Base-by-base conservation (phyloP, 92 coral and sea anemone genomes). In the Montipora capitata region DNA sequence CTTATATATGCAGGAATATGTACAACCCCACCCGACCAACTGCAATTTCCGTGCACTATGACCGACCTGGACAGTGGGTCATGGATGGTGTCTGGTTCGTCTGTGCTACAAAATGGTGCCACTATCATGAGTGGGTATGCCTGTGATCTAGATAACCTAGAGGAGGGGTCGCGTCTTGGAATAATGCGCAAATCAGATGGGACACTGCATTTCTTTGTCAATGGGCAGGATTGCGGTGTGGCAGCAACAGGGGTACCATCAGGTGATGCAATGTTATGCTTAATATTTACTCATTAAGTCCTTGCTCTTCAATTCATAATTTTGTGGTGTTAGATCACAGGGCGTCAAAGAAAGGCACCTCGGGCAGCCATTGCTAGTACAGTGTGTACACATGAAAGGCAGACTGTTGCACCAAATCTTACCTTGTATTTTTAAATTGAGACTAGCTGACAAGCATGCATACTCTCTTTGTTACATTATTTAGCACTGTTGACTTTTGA, bases 1-100 rank as follows among this genome's bases (percentile, higher is more conserved):
- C 35, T 27, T 27, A 27, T 27, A 27, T 27, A 27, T 0, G 72
- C 88, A 90, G 99, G 99, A 48, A 92, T 96, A 7, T 82, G 96
- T 7, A 79, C 91, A 62, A 92, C 79, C 2, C 74, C 97, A 44
- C 99, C 98, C 2, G 94, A 89, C 38, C 83, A 95, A 69, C 87
- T 97, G 40, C 86, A 82, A 66, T 94, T 97, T 38, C 99, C 99
- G 1, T 77, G 87, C 78, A 97, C 99, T 56, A 90, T 97, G 96
- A 97, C 99, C 2, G 99, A 97, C 66, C 98, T 97, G 4, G 89
- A 80, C 42, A 96, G 83, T 68, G 98, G 94, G 48, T 83, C 96
- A 10, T 97, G 99, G 98, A 93, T 97, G 94, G 77, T 97, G 62
- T 96, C 98, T 81, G 98, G 99, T 10, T 73, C 96, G 3, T 94